Evolutionary conservation across 2,888 invertebrate genomes (phyloP), one percentile per base, ranked within the genome.

Genomic region (Chaitophorus viminalis): DNA sequence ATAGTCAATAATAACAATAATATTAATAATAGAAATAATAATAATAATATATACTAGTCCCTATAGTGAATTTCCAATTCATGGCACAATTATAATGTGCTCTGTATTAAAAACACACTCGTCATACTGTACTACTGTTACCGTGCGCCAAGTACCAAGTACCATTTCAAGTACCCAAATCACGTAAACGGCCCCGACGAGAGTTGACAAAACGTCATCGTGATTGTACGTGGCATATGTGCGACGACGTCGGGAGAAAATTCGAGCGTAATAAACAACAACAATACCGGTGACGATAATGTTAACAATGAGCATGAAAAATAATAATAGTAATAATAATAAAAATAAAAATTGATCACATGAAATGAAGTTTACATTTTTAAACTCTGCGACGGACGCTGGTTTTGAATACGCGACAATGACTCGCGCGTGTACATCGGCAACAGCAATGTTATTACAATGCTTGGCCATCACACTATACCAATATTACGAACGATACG

Each of bases 121-220:
- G 25, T 17, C 14, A n/a, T n/a, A 46, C 3, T 8, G 8, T 11
- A 39, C 6, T 11, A 36, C 65, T 9, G 39, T 18, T 11, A 36
- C 65, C 11, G 39, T 18, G 4, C 29, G n/a, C 68, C 68, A 17
- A 25, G 3, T 5, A 29, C 5, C 1, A 0, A 8, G 68, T 68
- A 25, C 2, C 8, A 31, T 46, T 70, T 46, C 46, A 11, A 17
- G 14, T 14, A 82, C 25, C 46, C 70, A 3, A 70, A 70, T 82
- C 82, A 82, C 70, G 82, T 82, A 82, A 70, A 70, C 70, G 70
- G 31, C 46, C 68, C 25, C 70, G 25, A 31, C 70, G 25, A 31
- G 31, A 46, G 46, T 70, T 46, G 9, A 70, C 68, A 31, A 39
- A 81, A 81, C 68, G 46, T 46, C 31, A 46, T 46, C 46, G n/a